A percentile compares a stretch with the other conserved stretches of the same genome.
These are phyloP conservation scores for Athalia circularis DNA, from an alignment of 2,888 invertebrate genomes.

Conservation along the genomic window DNA sequence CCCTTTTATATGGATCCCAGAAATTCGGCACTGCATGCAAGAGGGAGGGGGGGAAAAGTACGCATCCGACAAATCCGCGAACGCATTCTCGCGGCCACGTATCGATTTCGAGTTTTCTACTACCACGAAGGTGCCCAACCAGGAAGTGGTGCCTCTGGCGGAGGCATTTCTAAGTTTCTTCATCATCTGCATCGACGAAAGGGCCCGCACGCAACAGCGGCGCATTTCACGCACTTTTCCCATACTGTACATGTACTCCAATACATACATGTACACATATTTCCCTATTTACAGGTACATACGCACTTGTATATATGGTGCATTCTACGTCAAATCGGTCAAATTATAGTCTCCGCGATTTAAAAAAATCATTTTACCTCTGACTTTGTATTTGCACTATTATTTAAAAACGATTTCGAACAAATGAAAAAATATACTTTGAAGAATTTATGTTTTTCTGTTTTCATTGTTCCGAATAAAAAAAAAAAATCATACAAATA, in stretches of 20 bases:
- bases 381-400: no score
- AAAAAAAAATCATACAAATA: no score
- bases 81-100: neutral
- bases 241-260: neutral
- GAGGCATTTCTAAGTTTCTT: neutral
- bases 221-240: neutral
- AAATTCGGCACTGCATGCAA: neutral
- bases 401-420: no score
- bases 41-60: neutral
- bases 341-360: no score
- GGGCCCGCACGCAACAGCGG: neutral
- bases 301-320: neutral
- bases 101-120: slow-evolving; percentile 27
- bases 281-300: neutral
- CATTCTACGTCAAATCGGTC: neutral
- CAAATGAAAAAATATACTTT: no score
- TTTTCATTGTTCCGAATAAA: no score
- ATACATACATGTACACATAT: neutral
- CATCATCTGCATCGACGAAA: neutral
- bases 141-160: slow-evolving; percentile 38
- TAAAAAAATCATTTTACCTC: no score
- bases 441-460: no score
- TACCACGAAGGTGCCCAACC: neutral
- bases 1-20: neutral
- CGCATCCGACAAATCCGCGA: slow-evolving; percentile 15